Base-by-base conservation (phyloP, 2,888 invertebrate genomes). In the Augochlorella aurata region DNA sequence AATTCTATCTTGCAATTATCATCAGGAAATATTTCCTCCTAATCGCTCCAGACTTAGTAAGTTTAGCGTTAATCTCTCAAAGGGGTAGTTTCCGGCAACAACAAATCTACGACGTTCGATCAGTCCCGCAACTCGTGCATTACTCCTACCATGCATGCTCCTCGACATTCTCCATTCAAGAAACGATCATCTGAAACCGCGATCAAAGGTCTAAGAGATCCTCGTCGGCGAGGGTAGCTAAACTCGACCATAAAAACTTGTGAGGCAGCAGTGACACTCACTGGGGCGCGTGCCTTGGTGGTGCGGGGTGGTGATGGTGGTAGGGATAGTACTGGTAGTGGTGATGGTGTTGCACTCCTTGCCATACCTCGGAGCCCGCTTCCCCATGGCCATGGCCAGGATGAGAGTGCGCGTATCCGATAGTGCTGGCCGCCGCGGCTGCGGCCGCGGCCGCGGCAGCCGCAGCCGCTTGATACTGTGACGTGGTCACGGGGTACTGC, bases 291-390 rank as follows among this genome's bases (percentile, higher is more conserved):
- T 93, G 93, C 92, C 93, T 92, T 92, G 93, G 92, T 91, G 94
- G 93, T 94, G 94, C 93, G 91, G 93, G 93, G 93, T 93, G 94
- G 94, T 94, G 94, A 93, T 95, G 95, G 94, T 95, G 95, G 94
- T 95, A 95, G 93, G 95, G 95, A 94, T 95, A 95, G 95, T 95
- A 95, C 95, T 95, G 95, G 94, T 95, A 95, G 94, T 95, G 95
- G 94, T 95, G 94, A 94, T 95, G 94, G 92, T 94, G 94, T 91
- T 93, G 93, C 88, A 93, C 93, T 92, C 93, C 93, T 92, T 93
- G 94, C 94, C 95, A 95, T 95, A 95, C 95, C 95, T 95, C 95
- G 94, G 94, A 94, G 94, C 94, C 94, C 90, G 92, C 81, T 86
- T 93, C 93, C 87, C 93, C 94, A 90, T 94, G 94, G 89, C 93